Percentiles rank a stretch among this genome's conserved stretches.
These are phyloP conservation scores for Tapera naevia DNA, from an alignment of 2,797 vertebrate species.

Conservation along the genomic window DNA sequence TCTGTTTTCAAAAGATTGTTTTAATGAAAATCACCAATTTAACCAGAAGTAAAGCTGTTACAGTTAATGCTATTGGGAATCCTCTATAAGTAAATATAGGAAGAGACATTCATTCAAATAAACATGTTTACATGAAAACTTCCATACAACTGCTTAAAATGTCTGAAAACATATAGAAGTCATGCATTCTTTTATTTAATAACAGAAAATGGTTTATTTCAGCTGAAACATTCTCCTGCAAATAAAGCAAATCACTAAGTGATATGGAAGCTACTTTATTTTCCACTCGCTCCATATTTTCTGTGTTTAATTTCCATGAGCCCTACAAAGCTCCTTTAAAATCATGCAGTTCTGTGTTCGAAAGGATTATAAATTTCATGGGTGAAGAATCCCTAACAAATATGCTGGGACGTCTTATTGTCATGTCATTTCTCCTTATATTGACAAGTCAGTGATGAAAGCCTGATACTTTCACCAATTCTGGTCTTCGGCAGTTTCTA, in stretches of 20 bases:
- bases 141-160: neutral
- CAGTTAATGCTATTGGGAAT: neutral
- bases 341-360: neutral
- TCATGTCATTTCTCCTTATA: neutral
- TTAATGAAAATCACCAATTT: neutral
- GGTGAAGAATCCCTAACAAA: neutral
- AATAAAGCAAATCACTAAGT: neutral
- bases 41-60: neutral
- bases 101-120: neutral
- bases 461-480: neutral
- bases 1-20: neutral
- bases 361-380: constrained; percentile 3
- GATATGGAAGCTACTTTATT: neutral
- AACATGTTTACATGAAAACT: neutral
- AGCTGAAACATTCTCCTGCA: neutral
- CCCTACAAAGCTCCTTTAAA: neutral
- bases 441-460: neutral
- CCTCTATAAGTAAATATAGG: rapidly evolving
- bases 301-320: neutral
- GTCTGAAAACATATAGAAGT: neutral
- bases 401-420: neutral
- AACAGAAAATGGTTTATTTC: neutral
- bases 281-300: neutral
- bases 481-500: neutral
- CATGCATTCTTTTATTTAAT: neutral